phyloP scores from a whole-genome alignment of 2,888 invertebrate genomes.

The Sarcophaga variegata region DNA sequence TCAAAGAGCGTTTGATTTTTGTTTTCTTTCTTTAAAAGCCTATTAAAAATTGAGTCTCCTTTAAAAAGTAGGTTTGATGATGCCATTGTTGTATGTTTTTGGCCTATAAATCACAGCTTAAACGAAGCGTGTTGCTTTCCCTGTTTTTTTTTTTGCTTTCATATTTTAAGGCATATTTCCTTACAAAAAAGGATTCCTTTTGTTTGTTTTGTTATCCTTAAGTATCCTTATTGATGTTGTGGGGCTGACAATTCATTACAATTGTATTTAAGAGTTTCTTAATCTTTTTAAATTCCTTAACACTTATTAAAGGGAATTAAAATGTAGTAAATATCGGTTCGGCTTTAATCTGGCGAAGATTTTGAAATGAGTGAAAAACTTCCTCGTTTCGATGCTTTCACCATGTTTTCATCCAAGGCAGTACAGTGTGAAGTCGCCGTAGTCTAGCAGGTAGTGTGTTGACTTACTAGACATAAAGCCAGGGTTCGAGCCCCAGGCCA shows the following conservation, averaged over 20 bases:
- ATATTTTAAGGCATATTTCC: background rate
- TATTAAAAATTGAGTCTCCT: background rate
- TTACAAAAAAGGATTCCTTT: no score
- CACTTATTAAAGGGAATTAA: background rate
- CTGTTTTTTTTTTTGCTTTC: slow-evolving; percentile 6
- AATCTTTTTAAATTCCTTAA: slow-evolving; percentile 13
- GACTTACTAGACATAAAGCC: no score
- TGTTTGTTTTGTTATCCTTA: slow-evolving; percentile 8
- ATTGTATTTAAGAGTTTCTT: slow-evolving; percentile 30
- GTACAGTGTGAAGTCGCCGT: no score
- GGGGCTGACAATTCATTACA: slow-evolving; percentile 27
- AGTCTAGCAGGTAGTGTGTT: no score
- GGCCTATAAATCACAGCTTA: slow-evolving; percentile 79
- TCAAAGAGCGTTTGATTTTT: slow-evolving; percentile 32
- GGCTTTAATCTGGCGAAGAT: no score
- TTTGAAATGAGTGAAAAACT: accelerated
- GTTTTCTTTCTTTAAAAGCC: background rate
- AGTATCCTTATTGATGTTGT: background rate
- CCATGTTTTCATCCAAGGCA: no score
- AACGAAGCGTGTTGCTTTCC: slow-evolving; percentile 76
- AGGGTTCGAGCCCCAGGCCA: no score
- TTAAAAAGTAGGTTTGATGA: slow-evolving; percentile 51
- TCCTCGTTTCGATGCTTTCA: no score
- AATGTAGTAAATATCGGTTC: background rate
- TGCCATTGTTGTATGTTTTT: slow-evolving; percentile 65